A percentile compares a stretch with the other conserved stretches of the same genome.
phyloP scores from a whole-genome alignment of 2,113 vertebrate species.

The Salvelinus alpinus region DNA sequence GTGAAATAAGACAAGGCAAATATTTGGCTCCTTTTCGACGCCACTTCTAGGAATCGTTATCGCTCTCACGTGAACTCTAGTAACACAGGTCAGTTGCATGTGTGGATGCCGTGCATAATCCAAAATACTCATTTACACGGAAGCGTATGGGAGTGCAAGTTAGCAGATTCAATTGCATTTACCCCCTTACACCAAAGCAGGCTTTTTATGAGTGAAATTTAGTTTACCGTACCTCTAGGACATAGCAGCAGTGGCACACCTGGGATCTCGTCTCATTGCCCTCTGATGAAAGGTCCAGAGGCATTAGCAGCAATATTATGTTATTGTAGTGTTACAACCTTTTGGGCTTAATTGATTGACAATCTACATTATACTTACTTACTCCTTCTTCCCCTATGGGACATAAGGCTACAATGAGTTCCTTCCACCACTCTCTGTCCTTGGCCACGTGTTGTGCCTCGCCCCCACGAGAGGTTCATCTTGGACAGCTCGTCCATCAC shows the following conservation, averaged over 20 bases:
- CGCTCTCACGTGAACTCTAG: constrained; percentile 34
- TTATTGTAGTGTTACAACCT: no score
- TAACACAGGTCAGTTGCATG: constrained; percentile 46
- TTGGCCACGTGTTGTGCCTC: background rate
- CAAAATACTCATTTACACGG: constrained; percentile 48
- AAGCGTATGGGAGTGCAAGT: constrained; percentile 44
- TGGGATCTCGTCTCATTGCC: no score
- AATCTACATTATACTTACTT: no score
- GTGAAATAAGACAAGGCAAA: constrained; percentile 49
- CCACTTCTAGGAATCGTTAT: constrained; percentile 57
- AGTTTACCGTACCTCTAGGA: no score
- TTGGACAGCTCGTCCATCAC: background rate
- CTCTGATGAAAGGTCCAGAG: no score
- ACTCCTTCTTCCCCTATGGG: no score
- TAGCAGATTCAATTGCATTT: constrained; percentile 2
- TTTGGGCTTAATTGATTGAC: no score
- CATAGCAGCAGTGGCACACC: no score
- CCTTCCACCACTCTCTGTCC: background rate
- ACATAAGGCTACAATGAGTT: no score
- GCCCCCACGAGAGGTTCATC: background rate
- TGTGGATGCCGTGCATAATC: constrained; percentile 41
- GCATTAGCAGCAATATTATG: no score
- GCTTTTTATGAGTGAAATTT: no score
- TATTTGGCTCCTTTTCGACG: constrained; percentile 49
- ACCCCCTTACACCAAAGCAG: background rate